Percentiles rank a stretch among this genome's conserved stretches.
Conservation (phyloP, 1,140 invertebrate species). For the Cydia splendana region DNA sequence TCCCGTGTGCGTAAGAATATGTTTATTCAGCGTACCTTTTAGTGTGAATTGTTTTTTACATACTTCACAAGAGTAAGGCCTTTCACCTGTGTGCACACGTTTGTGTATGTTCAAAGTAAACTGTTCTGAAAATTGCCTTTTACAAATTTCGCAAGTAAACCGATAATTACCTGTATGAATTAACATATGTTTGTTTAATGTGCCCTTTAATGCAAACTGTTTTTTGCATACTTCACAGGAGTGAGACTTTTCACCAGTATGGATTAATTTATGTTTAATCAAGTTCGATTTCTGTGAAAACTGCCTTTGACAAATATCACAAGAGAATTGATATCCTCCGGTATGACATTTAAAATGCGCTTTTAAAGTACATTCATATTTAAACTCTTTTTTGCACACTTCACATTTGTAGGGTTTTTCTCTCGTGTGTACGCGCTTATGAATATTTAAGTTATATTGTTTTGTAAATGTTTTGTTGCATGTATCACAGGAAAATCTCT, state of each 20-base stretch:
- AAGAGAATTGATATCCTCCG: background rate
- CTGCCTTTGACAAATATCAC: background rate
- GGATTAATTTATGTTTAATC: background rate
- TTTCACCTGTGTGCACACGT: background rate
- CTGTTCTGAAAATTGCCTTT: background rate
- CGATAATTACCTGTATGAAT: background rate
- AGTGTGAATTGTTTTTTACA: background rate
- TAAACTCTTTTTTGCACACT: constrained; percentile 21
- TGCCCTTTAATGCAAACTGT: background rate
- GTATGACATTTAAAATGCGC: constrained; percentile 2
- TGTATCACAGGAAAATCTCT: background rate
- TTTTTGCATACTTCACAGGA: background rate
- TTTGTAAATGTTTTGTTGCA: constrained; percentile 2
- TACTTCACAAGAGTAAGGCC: background rate
- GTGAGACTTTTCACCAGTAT: constrained; percentile 2
- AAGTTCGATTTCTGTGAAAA: background rate
- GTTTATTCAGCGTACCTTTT: background rate
- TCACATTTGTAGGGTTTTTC: background rate
- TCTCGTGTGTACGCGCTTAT: constrained; percentile 13
- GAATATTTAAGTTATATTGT: constrained; percentile 8
- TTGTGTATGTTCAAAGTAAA: constrained; percentile 6
- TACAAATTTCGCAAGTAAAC: constrained; percentile 8
- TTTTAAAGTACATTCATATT: constrained; percentile 15
- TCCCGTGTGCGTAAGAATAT: constrained; percentile 4
- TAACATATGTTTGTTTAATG: background rate